Evolutionary conservation across 1,140 invertebrate species (phyloP).

Genomic region (Apis mellifera): Amel_HAv3.1 CM009944.2:5091001-5091500

Average conservation of each 20-base stretch:
- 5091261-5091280: not conserved
- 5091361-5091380: not conserved
- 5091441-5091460: too few species aligned
- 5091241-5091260: not conserved
- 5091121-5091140: not conserved
- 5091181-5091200: not conserved
- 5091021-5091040: not conserved
- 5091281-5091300: conserved; percentile 7
- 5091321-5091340: not conserved
- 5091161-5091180: not conserved
- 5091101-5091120: not conserved
- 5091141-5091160: not conserved
- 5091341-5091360: conserved; percentile 4
- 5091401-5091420: too few species aligned
- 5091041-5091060: not conserved
- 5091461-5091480: too few species aligned
- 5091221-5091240: not conserved
- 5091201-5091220: not conserved
- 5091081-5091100: conserved; percentile 8
- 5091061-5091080: too few species aligned
- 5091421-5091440: too few species aligned
- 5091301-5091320: not conserved
- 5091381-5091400: too few species aligned
- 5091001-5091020: conserved; percentile 7
- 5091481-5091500: too few species aligned